Base-by-base conservation (phyloP, 2,888 invertebrate genomes). In the Ctenicera cuprea region DNA sequence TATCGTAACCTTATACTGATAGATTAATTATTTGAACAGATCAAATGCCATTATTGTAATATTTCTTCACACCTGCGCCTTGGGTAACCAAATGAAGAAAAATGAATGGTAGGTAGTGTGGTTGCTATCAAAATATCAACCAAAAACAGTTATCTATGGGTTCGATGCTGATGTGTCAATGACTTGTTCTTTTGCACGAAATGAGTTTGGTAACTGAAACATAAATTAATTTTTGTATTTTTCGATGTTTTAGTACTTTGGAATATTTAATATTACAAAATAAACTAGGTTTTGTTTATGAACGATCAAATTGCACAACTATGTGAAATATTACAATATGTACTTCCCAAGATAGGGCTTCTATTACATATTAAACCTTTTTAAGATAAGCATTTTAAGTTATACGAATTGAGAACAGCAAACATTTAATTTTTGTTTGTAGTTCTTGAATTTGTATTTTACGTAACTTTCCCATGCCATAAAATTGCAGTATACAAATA, bases 1-100 rank as follows among this genome's bases (percentile, higher is more conserved):
- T 64, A 64, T 33, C 45, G 11, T 20, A 50, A 50, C 65, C 65
- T 54, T 54, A 54, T 66, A 14, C 16, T 38, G 52, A 54, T 66
- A 66, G 65, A 66, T 66, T 66, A 66, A 66, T 66, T 66, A 52
- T 66, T 66, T 52, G 64, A 59, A 38, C 41, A 54, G 59, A 30
- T 59, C 59, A 59, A 30, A 20, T 38, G 18, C 54, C 38, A 38
- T 20, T 59, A 18, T 38, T 59, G 59, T 16, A 22, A 38, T 20
- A 38, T 59, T 59, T 59, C 59, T 22, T 59, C 38, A 38, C 59
- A 59, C 59, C 59, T 59, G 59, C 54, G 9, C 14, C 22, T 54
- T 59, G 38, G 30, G 37, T 37, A 54, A 59, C 38, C 20, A 37
- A n/a, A 33, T 57, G 30, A 38, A 20, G 59, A n/a, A 52, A 26